phyloP scores from a whole-genome alignment of 2,797 vertebrate genomes.

The Hemitrygon akajei region DNA sequence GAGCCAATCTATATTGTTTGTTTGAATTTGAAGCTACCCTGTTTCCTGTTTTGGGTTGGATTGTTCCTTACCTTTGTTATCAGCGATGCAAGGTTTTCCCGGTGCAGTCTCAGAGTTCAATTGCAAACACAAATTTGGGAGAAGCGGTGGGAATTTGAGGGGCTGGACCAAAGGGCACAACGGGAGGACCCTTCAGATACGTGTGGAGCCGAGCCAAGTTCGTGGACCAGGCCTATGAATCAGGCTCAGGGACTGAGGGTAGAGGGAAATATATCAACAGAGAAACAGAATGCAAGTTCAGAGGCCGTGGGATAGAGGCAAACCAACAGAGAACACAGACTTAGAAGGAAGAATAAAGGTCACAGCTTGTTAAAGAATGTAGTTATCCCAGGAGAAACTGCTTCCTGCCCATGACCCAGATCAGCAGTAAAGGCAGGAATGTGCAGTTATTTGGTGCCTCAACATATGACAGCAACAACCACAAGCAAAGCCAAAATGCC shows the following conservation, averaged over 20 bases:
- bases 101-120: background rate
- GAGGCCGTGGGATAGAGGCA: background rate
- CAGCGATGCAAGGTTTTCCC: background rate
- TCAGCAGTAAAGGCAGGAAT: background rate
- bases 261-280: background rate
- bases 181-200: background rate
- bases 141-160: background rate
- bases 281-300: background rate
- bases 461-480: background rate
- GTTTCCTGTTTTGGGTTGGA: background rate
- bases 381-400: background rate
- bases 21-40: background rate
- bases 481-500: background rate
- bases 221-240: background rate
- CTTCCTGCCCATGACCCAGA: background rate
- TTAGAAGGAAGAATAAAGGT: background rate
- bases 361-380: background rate
- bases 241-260: background rate
- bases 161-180: background rate
- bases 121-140: background rate
- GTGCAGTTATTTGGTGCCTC: background rate
- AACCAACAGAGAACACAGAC: background rate
- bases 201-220: background rate
- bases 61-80: no score
- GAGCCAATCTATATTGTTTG: background rate